Conservation (phyloP, 2,888 invertebrate genomes). For the Leucophenga maculata region DNA sequence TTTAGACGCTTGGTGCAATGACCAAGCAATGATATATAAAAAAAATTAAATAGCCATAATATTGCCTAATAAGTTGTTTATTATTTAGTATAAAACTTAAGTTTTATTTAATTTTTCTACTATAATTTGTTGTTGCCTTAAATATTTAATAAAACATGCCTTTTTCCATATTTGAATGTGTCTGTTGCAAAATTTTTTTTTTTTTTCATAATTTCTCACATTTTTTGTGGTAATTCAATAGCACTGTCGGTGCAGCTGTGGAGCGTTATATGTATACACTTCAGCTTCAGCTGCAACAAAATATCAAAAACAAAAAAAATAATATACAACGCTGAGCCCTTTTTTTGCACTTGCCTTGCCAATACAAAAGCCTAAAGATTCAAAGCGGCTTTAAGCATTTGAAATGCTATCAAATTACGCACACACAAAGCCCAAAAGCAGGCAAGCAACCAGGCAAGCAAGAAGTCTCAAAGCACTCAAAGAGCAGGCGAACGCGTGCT, state of each 20-base stretch:
- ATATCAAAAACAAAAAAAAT: background rate
- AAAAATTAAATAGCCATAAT: too few relatives aligned
- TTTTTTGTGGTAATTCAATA: slow-evolving; percentile 51
- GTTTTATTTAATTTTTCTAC: too few relatives aligned
- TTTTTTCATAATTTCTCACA: slow-evolving; percentile 31
- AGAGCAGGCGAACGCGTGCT: slow-evolving; percentile 27
- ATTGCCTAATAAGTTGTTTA: too few relatives aligned
- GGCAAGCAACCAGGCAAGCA: too few relatives aligned
- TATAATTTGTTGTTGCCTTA: too few relatives aligned
- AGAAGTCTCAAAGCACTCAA: slow-evolving; percentile 47
- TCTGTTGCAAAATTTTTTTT: slow-evolving; percentile 41
- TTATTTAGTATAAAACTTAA: too few relatives aligned
- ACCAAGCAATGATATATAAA: too few relatives aligned
- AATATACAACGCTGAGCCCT: background rate
- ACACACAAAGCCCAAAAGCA: slow-evolving; percentile 23
- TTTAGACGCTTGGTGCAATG: too few relatives aligned
- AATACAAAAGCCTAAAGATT: background rate
- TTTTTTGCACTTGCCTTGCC: slow-evolving; percentile 57
- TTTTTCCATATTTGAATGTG: too few relatives aligned
- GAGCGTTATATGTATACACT: background rate
- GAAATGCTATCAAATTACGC: slow-evolving; percentile 58
- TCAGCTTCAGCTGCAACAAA: slow-evolving; percentile 10
- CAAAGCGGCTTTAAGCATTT: slow-evolving; percentile 50
- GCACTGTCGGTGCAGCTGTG: slow-evolving; percentile 50
- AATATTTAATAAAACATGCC: too few relatives aligned